These are phyloP conservation scores for Dromococcyx pavoninus DNA, from an alignment of 2,797 vertebrate genomes.

Conservation along the genomic window DNA sequence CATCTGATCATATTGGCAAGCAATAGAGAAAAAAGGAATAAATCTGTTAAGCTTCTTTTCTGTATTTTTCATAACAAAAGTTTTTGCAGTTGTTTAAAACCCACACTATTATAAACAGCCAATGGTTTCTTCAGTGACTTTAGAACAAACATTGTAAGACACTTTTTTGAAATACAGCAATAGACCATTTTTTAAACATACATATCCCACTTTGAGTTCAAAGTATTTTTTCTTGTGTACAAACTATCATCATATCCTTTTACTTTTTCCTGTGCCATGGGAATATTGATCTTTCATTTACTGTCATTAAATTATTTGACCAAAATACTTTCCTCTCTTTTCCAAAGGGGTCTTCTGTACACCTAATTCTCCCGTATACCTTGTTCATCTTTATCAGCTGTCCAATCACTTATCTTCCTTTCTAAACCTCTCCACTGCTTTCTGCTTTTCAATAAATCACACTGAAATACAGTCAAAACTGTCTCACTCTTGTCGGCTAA, in stretches of 20 bases:
- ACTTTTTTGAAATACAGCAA: not conserved
- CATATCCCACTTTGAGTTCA: not conserved
- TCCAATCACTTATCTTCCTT: not conserved
- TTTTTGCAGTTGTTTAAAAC: not conserved
- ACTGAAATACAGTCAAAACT: not conserved
- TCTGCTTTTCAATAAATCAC: not conserved
- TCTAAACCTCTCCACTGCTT: not conserved
- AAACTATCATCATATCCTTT: not conserved
- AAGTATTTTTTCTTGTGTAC: not conserved
- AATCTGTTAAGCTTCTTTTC: constrained; percentile 56
- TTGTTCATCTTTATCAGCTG: not conserved
- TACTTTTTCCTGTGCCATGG: fast-evolving
- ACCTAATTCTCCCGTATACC: not conserved
- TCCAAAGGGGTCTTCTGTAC: not conserved
- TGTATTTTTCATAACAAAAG: not conserved
- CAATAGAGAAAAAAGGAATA: constrained; percentile 65
- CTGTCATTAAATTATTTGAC: not conserved
- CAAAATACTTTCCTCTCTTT: not conserved
- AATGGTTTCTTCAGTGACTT: not conserved
- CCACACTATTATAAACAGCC: not conserved
- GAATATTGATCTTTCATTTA: not conserved
- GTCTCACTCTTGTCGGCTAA: not conserved
- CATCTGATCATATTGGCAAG: constrained; percentile 85
- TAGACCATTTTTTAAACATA: not conserved
- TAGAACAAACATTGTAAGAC: not conserved